These are phyloP conservation scores for Erebia palarica DNA, from an alignment of 2,888 invertebrate genomes.

Conservation along the genomic window DNA sequence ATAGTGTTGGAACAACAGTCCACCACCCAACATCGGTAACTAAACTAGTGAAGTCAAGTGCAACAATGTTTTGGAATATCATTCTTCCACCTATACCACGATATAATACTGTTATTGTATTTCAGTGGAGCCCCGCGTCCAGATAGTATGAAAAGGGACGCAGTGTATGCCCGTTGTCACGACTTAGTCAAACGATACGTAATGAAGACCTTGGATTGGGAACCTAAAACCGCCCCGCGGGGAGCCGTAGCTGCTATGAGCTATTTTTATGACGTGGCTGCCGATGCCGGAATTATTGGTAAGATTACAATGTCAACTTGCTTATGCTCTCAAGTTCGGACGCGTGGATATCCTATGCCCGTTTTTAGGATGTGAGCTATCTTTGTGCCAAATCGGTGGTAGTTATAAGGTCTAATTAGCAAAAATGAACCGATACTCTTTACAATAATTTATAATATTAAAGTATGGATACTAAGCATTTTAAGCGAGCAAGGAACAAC, in stretches of 20 bases:
- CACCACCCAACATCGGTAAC: too few species aligned
- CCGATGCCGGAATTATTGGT: slow-evolving; percentile 92
- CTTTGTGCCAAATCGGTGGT: not conserved
- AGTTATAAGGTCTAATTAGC: not conserved
- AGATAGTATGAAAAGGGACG: slow-evolving; percentile 51
- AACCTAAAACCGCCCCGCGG: slow-evolving; percentile 84
- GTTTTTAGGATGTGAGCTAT: too few species aligned
- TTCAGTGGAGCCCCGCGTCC: slow-evolving; percentile 57
- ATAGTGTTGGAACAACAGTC: too few species aligned
- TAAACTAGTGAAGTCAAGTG: too few species aligned
- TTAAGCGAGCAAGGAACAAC: too few species aligned
- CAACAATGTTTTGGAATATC: too few species aligned
- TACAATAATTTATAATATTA: not conserved
- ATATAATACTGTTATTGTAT: not conserved
- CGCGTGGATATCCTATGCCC: too few species aligned
- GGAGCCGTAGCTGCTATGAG: slow-evolving; percentile 89
- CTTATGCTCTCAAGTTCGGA: too few species aligned
- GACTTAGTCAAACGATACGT: slow-evolving; percentile 56
- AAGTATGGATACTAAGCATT: not conserved
- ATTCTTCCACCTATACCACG: too few species aligned
- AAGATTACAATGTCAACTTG: slow-evolving; percentile 35
- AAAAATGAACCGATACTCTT: too few species aligned
- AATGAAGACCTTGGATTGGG: slow-evolving; percentile 76
- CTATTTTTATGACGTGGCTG: slow-evolving; percentile 96
- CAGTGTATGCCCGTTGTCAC: slow-evolving; percentile 58